A percentile compares a stretch with the other conserved stretches of the same genome.
phyloP scores from a whole-genome alignment of 2,113 vertebrate genomes.

The Sylvietta virens region DNA sequence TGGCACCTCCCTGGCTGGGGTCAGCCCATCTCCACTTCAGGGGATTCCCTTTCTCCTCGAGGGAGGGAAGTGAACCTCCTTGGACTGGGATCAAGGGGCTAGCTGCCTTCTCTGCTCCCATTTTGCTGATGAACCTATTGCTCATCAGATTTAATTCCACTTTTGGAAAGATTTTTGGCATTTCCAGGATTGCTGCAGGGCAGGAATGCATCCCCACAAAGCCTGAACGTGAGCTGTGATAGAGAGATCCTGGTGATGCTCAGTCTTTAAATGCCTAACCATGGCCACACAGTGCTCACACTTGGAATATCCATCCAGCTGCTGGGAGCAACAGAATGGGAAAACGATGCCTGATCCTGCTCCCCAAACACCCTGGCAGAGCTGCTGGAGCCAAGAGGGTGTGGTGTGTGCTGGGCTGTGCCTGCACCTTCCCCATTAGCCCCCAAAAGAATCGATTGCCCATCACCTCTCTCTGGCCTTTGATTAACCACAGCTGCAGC shows the following conservation, averaged over 20 bases:
- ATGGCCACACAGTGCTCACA: fast-evolving
- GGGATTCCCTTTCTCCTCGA: background rate
- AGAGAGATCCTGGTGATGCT: background rate
- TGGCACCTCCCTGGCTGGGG: background rate
- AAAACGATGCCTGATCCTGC: background rate
- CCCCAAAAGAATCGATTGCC: background rate
- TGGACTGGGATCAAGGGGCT: fast-evolving
- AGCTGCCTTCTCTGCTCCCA: background rate
- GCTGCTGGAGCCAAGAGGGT: background rate
- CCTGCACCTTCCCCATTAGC: background rate
- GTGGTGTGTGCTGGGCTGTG: background rate
- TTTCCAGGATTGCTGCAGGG: background rate
- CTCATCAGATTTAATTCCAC: background rate
- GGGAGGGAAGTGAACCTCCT: background rate
- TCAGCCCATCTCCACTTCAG: background rate
- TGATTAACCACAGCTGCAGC: background rate
- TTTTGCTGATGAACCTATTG: background rate
- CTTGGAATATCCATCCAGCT: background rate
- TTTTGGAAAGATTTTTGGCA: background rate
- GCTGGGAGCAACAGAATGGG: background rate
- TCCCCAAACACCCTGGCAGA: background rate
- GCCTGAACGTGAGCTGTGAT: background rate
- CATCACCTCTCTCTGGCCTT: background rate
- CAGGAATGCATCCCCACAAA: fast-evolving
- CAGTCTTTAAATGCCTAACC: background rate